phyloP scores from a whole-genome alignment of 2,888 invertebrate genomes.

The Eudasyphora cyanicolor region DNA sequence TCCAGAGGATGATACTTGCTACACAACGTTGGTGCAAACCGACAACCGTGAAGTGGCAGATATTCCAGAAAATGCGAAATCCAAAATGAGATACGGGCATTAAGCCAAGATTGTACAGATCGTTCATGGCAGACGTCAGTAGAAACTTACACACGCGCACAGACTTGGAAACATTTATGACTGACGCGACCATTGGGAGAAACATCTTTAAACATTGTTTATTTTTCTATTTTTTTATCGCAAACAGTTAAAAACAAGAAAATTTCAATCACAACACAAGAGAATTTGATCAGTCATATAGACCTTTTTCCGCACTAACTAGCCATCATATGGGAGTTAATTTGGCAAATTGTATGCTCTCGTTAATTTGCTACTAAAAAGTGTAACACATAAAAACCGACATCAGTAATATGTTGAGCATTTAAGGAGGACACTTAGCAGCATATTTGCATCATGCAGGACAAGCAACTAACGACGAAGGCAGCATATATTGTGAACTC shows the following conservation, averaged over 20 bases:
- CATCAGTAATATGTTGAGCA: too few species aligned
- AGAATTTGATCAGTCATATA: too few species aligned
- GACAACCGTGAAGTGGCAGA: constrained; percentile 24
- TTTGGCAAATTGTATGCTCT: too few species aligned
- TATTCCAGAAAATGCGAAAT: constrained; percentile 30
- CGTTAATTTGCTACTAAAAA: too few species aligned
- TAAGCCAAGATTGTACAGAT: constrained; percentile 58
- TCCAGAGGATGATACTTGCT: constrained; percentile 49
- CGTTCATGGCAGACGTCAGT: constrained; percentile 4
- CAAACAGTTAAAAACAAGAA: constrained; percentile 52
- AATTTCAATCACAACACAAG: too few species aligned
- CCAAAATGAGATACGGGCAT: constrained; percentile 53
- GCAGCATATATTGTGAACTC: too few species aligned
- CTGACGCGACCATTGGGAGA: not conserved
- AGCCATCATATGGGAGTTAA: too few species aligned
- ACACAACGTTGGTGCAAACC: not conserved
- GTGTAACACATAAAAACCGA: too few species aligned
- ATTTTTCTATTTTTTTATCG: constrained; percentile 18
- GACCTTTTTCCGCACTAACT: too few species aligned
- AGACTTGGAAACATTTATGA: not conserved
- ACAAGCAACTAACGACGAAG: too few species aligned
- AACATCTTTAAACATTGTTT: constrained; percentile 32
- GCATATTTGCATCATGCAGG: too few species aligned
- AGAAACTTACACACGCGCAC: not conserved
- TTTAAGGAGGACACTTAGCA: too few species aligned